Conservation (phyloP, 2,113 vertebrate species). For the Ifrita kowaldi region DNA sequence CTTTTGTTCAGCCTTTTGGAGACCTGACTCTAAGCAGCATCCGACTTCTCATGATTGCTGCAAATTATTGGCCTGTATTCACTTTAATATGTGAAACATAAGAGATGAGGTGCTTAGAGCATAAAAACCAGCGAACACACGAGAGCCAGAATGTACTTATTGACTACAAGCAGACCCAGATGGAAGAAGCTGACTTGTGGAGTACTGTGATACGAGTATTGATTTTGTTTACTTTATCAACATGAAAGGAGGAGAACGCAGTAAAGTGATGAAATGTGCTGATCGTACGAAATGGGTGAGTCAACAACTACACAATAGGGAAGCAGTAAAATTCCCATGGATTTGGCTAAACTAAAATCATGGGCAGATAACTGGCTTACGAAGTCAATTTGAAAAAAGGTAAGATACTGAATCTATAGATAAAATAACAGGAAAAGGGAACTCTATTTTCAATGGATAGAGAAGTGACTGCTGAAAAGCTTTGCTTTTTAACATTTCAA, state of each 20-base stretch:
- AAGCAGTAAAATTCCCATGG: conserved; percentile 28
- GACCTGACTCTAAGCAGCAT: not conserved
- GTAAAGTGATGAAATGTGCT: conserved; percentile 39
- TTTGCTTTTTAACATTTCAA: not conserved
- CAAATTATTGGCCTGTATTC: not conserved
- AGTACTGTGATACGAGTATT: conserved; percentile 11
- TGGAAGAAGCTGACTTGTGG: not conserved
- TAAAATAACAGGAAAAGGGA: conserved; percentile 15
- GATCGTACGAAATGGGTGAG: not conserved
- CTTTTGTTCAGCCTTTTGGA: not conserved
- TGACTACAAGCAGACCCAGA: not conserved
- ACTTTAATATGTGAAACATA: not conserved
- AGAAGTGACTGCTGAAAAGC: not conserved
- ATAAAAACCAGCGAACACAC: not conserved
- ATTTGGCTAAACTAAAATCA: conserved; percentile 22
- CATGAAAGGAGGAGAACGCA: conserved; percentile 2
- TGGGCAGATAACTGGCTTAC: not conserved
- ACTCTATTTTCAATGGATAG: not conserved
- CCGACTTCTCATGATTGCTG: not conserved
- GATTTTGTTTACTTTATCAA: conserved; percentile 60
- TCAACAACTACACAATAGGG: not conserved
- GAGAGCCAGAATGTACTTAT: not conserved
- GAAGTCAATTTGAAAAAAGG: not conserved
- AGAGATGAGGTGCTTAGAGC: not conserved
- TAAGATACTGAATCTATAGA: conserved; percentile 15